Conservation (phyloP, 2,888 invertebrate genomes). For the Eupithecia insigniata region DNA sequence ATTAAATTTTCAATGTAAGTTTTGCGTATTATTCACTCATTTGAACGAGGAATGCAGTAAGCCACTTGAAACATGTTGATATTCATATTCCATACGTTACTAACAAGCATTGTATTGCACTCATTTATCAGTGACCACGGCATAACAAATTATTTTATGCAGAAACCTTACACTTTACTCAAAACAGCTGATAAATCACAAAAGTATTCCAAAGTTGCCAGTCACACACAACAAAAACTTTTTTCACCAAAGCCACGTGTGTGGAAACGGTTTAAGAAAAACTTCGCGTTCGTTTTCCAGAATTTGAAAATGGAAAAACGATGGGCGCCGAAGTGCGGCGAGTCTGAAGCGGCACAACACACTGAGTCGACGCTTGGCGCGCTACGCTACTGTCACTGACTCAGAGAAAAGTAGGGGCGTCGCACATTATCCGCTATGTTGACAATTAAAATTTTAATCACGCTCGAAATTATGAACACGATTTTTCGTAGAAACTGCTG, state of each 20-base stretch:
- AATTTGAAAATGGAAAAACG: constrained; percentile 56
- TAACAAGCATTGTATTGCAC: constrained; percentile 26
- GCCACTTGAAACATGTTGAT: background rate
- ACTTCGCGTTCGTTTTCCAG: constrained; percentile 52
- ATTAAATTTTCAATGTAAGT: background rate
- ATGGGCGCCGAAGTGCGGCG: constrained; percentile 66
- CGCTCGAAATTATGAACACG: constrained; percentile 47
- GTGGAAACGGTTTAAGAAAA: constrained; percentile 47
- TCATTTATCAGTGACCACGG: constrained; percentile 20
- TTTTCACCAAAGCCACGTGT: constrained; percentile 70
- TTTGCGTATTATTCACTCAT: background rate
- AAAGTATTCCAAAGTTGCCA: constrained; percentile 51
- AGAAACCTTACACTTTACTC: constrained; percentile 58
- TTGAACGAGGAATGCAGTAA: background rate
- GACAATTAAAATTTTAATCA: constrained; percentile 62
- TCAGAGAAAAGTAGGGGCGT: constrained; percentile 79
- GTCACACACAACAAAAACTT: constrained; percentile 59
- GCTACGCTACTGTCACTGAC: constrained; percentile 55
- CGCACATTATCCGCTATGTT: constrained; percentile 74
- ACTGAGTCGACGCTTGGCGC: constrained; percentile 63
- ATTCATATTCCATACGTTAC: constrained; percentile 6
- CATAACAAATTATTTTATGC: constrained; percentile 18
- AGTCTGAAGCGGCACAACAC: constrained; percentile 72
- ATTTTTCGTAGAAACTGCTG: constrained; percentile 23
- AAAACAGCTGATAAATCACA: constrained; percentile 40